phyloP scores from a whole-genome alignment of 1,140 invertebrate genomes.

The Rhynchophorus ferrugineus region DNA sequence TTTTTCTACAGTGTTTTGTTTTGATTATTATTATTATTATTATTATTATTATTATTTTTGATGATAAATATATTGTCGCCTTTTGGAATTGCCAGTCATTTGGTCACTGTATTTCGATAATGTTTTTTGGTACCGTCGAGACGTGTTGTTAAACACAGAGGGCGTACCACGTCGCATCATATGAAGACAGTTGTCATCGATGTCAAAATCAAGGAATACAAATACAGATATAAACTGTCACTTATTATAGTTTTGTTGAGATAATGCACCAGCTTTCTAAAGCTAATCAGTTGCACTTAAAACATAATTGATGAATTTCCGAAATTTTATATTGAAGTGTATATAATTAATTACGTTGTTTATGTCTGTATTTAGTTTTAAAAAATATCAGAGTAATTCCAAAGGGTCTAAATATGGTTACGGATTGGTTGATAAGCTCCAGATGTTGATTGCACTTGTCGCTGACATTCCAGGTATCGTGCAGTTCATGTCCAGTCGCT shows the following conservation, averaged over 20 bases:
- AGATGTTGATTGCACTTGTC: slow-evolving; percentile 27
- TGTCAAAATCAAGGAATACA: background rate
- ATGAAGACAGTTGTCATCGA: background rate
- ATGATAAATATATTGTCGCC: background rate
- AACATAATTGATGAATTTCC: too few species aligned
- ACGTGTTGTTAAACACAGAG: too few species aligned
- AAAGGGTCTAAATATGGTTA: slow-evolving; percentile 8
- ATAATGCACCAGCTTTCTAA: too few species aligned
- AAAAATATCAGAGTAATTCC: slow-evolving; percentile 6
- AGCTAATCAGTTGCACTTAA: too few species aligned
- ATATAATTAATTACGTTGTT: too few species aligned
- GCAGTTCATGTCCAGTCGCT: slow-evolving; percentile 56
- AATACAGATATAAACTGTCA: background rate
- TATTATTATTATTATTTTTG: too few species aligned
- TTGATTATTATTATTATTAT: too few species aligned
- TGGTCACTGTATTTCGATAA: background rate
- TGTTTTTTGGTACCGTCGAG: too few species aligned
- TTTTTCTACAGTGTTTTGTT: background rate
- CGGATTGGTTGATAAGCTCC: slow-evolving; percentile 8
- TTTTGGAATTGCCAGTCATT: background rate
- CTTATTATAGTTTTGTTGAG: too few species aligned
- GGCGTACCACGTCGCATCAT: too few species aligned
- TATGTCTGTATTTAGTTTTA: background rate
- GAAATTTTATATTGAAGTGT: too few species aligned
- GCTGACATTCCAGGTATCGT: slow-evolving; percentile 39